Base-by-base conservation (phyloP, 2,888 invertebrate genomes). In the Drosophila neotestacea region DNA sequence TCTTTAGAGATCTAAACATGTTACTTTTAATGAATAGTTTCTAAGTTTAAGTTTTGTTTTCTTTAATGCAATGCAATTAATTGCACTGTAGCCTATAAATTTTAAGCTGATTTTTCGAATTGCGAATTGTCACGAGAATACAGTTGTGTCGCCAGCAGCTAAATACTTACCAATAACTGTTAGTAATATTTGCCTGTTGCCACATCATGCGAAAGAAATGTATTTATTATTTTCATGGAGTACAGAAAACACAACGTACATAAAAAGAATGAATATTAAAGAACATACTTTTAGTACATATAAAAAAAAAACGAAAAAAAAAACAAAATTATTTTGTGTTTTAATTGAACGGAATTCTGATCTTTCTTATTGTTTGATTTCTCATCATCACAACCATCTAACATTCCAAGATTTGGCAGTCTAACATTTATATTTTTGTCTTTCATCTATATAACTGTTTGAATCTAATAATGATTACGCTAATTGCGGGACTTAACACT, bases 321-420 rank as follows among this genome's bases (percentile, higher is more conserved):
- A 58, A 74, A 77, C 48, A 65, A 79, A 84, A 64, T 70, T 5
- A 38, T 79, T 86, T 79, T 81, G 86, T 71, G 73, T 83, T 84
- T 81, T 85, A 62, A 83, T 74, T 85, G 69, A 59, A 64, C 41
- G 55, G 77, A 48, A 48, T 34, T 34, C 10, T 7, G 10, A 36
- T 16, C 27, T 42, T 42, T 42, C 6, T 32, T 4, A 39, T 22
- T 59, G 6, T 41, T 50, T 60, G 32, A 9, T 50, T 42, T n/a
- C 28, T 42, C 27, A 34, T 61, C 44, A 52, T 51, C 51, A 51
- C 50, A 30, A 10, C 4, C 39, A 30, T 30, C 10, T 1, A 30
- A 39, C 60, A 51, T 61, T 61, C 51, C 61, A 61, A 44, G 9
- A 36, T 36, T 34, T 41, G 4, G 30, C n/a, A 32, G 30, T 13